A percentile compares a stretch with the other conserved stretches of the same genome.
Conservation (phyloP, 2,113 vertebrate genomes). For the Neomonachus schauinslandi region DNA sequence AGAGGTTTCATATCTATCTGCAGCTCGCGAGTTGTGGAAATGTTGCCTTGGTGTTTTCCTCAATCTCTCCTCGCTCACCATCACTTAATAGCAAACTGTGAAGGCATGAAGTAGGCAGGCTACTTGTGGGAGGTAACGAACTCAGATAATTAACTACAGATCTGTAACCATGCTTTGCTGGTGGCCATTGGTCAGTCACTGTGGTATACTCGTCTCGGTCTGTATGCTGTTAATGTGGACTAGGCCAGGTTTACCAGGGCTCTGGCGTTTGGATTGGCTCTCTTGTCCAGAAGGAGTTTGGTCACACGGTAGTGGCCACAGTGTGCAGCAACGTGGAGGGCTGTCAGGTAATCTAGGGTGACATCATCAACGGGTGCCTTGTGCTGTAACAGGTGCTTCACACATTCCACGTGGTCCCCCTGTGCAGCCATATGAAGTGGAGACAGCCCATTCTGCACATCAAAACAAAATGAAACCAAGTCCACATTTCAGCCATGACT, state of each 20-base stretch:
- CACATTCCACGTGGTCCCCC: conserved; percentile 97
- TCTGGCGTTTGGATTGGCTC: conserved; percentile 97
- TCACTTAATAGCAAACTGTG: not conserved
- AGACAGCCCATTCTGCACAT: conserved; percentile 94
- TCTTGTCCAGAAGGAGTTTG: conserved; percentile 98
- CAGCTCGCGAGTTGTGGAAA: not conserved
- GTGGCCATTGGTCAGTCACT: accelerated
- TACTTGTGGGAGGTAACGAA: not conserved
- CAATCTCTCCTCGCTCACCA: not conserved
- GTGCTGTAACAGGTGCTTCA: conserved; percentile 97
- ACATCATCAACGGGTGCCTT: conserved; percentile 98
- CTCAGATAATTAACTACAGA: not conserved
- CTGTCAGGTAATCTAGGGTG: conserved; percentile 97
- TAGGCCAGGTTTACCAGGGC: conserved; percentile 91
- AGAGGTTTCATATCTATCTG: not conserved
- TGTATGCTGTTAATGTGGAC: not conserved
- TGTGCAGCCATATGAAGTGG: conserved; percentile 99
- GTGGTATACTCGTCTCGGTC: not conserved
- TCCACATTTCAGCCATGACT: not conserved
- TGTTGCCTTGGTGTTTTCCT: not conserved
- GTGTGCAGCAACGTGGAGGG: conserved; percentile 97
- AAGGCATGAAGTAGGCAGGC: not conserved
- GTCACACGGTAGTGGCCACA: conserved; percentile 98
- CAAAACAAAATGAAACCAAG: not conserved
- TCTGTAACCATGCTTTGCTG: not conserved